Percentiles rank a stretch among this genome's conserved stretches.
Conservation (phyloP, 2,888 invertebrate genomes). For the Agonum fuliginosum region DNA sequence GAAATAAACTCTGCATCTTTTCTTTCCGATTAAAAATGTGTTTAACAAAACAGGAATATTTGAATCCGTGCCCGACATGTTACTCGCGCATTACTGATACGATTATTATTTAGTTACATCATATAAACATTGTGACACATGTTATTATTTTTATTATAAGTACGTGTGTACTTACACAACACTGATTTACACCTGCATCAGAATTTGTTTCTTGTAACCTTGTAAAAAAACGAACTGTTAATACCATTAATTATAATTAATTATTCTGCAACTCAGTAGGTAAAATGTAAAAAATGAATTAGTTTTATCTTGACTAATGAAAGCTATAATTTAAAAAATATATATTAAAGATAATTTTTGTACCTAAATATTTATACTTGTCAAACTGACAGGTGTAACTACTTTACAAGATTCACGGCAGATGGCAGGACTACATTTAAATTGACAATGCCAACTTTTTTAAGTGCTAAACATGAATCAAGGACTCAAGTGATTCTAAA, state of each 20-base stretch:
- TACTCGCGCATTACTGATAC: conserved; percentile 10
- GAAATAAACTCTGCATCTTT: conserved; percentile 78
- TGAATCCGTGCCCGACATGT: conserved; percentile 42
- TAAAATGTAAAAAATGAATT: no score
- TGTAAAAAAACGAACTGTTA: conserved; percentile 2
- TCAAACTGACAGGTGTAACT: background rate
- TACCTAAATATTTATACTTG: background rate
- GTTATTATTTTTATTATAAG: conserved; percentile 30
- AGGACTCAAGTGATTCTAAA: no score
- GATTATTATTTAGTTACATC: conserved; percentile 13
- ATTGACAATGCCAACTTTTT: background rate
- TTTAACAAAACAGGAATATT: conserved; percentile 68
- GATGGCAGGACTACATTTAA: background rate
- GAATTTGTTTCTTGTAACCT: conserved; percentile 44
- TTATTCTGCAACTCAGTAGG: background rate
- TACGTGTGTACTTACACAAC: conserved; percentile 2
- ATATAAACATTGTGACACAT: conserved; percentile 38
- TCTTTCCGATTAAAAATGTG: conserved; percentile 78
- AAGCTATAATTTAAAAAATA: background rate
- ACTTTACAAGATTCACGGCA: background rate
- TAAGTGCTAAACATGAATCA: background rate
- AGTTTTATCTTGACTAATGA: background rate
- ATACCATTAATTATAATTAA: background rate
- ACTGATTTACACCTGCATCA: conserved; percentile 31
- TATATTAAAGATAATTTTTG: background rate